These are phyloP conservation scores for Nilaparvata lugens DNA, from an alignment of 1,140 invertebrate genomes.

Conservation along the genomic window DNA sequence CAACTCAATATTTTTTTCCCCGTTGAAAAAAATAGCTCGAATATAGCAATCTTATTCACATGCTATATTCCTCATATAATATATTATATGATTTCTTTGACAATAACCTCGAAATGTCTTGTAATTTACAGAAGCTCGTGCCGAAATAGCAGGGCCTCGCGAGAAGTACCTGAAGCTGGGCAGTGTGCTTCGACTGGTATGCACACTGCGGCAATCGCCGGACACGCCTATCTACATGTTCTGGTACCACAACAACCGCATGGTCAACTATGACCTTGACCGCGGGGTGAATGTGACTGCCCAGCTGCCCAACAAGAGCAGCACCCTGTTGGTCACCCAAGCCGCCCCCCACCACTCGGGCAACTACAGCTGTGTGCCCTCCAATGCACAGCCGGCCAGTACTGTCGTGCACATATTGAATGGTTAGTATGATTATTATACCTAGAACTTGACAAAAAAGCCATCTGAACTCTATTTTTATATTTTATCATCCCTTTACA, in stretches of 20 bases:
- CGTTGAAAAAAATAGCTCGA: too few species aligned
- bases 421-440: slow-evolving; percentile 38
- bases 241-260: slow-evolving; percentile 83
- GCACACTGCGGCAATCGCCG: slow-evolving; percentile 68
- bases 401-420: slow-evolving; percentile 80
- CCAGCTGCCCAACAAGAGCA: slow-evolving; percentile 46
- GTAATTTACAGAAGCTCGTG: slow-evolving; percentile 73
- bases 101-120: too few species aligned
- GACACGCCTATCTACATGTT: slow-evolving; percentile 75
- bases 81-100: too few species aligned
- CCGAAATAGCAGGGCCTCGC: slow-evolving; percentile 70
- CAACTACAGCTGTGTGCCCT: slow-evolving; percentile 80
- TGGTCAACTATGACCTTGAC: slow-evolving; percentile 82
- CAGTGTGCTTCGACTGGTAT: slow-evolving; percentile 67
- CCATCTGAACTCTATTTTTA: too few species aligned
- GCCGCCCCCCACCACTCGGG: slow-evolving; percentile 65
- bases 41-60: too few species aligned
- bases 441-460: too few species aligned
- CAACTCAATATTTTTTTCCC: too few species aligned
- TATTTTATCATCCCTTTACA: too few species aligned
- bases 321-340: slow-evolving; percentile 52
- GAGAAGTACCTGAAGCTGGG: slow-evolving; percentile 81
- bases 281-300: slow-evolving; percentile 73
- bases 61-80: too few species aligned
- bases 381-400: slow-evolving; percentile 72